phyloP scores from a whole-genome alignment of 2,113 vertebrate genomes.

The Melanotaenia duboulayi region DNA sequence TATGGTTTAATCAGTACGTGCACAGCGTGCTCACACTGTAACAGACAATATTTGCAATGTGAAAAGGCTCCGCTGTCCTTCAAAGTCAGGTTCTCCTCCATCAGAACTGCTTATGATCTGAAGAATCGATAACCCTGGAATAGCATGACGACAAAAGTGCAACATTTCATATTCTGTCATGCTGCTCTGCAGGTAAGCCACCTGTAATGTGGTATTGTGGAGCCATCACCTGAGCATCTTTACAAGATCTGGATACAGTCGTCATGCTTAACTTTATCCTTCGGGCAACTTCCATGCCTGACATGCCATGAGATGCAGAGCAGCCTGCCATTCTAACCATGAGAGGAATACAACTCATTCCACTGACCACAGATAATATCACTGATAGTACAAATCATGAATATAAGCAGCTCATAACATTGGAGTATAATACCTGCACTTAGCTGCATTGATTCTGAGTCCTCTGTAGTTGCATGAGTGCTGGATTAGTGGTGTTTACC shows the following conservation, averaged over 20 bases:
- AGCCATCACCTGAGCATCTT: constrained; percentile 28
- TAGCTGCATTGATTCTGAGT: constrained; percentile 38
- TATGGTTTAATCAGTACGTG: constrained; percentile 44
- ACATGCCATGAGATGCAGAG: constrained; percentile 5
- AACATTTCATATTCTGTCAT: constrained; percentile 40
- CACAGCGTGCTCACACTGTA: background rate
- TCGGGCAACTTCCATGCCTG: constrained; percentile 28
- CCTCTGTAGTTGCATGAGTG: constrained; percentile 9
- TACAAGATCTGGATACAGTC: constrained; percentile 25
- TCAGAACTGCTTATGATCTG: background rate
- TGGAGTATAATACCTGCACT: constrained; percentile 1
- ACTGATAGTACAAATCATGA: constrained; percentile 17
- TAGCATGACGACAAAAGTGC: constrained; percentile 1
- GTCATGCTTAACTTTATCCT: constrained; percentile 29
- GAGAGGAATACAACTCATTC: background rate
- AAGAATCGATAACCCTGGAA: constrained; percentile 1
- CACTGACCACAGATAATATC: background rate
- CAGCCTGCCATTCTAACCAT: constrained; percentile 6
- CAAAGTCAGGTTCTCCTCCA: constrained; percentile 16
- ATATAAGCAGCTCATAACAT: background rate
- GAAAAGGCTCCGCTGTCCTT: background rate
- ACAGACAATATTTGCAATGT: constrained; percentile 1
- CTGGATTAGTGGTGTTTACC: constrained; percentile 37
- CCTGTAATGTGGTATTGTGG: constrained; percentile 41
- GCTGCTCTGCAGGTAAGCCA: constrained; percentile 38